Conservation (phyloP, 2,113 vertebrate species). For the Anolis carolinensis region DNA sequence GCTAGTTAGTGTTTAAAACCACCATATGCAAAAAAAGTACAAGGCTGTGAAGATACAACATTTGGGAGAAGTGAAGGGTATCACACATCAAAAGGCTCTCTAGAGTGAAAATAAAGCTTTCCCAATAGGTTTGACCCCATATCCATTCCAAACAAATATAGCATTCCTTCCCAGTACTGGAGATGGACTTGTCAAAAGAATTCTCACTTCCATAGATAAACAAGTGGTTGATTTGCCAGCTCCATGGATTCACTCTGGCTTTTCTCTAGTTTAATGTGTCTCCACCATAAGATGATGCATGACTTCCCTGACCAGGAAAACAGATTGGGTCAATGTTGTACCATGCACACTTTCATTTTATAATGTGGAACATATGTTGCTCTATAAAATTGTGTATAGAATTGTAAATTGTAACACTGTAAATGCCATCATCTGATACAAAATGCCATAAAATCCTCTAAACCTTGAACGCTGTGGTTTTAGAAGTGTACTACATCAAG, state of each 20-base stretch:
- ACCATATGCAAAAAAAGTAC: not conserved
- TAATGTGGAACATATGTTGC: not conserved
- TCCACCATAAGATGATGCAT: not conserved
- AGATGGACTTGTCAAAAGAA: not conserved
- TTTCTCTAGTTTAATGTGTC: not conserved
- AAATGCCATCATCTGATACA: not conserved
- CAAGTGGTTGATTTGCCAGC: not conserved
- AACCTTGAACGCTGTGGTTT: not conserved
- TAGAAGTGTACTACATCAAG: not conserved
- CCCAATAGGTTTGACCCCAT: not conserved
- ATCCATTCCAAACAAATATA: conserved; percentile 23
- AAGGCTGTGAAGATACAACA: not conserved
- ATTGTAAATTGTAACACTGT: not conserved
- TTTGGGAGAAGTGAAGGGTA: conserved; percentile 11
- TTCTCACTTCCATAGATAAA: not conserved
- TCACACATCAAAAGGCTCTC: conserved; percentile 34
- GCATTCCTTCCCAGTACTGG: not conserved
- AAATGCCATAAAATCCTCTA: not conserved
- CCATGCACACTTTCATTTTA: not conserved
- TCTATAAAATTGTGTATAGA: not conserved
- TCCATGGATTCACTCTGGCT: conserved; percentile 13
- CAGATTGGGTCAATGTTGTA: not conserved
- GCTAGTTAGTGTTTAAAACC: not conserved
- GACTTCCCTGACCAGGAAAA: not conserved
- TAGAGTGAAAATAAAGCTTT: not conserved